phyloP scores from a whole-genome alignment of 2,888 invertebrate genomes.

The Eupithecia dodoneata region DNA sequence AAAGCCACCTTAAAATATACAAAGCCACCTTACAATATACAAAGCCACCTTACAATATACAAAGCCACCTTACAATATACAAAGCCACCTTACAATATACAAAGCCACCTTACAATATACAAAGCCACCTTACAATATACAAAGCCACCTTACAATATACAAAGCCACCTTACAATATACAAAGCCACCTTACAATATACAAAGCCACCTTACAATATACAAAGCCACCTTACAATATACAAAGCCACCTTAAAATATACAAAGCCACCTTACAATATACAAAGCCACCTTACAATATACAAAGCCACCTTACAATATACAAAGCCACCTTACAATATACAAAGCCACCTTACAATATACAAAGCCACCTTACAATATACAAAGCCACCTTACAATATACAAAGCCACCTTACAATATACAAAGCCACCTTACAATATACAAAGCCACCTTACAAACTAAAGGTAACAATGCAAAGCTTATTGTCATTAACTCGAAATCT shows the following conservation, averaged over 20 bases:
- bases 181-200: not conserved
- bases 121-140: not conserved
- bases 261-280: not conserved
- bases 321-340: not conserved
- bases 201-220: not conserved
- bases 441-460: not conserved
- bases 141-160: not conserved
- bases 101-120: constrained; percentile 3
- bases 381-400: not conserved
- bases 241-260: not conserved
- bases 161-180: not conserved
- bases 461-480: not conserved
- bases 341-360: not conserved
- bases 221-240: not conserved
- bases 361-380: not conserved
- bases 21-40: too few relatives aligned
- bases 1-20: too few relatives aligned
- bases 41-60: constrained; percentile 3
- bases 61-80: constrained; percentile 3
- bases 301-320: not conserved
- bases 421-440: not conserved
- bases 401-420: not conserved
- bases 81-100: constrained; percentile 3
- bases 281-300: not conserved
- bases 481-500: constrained; percentile 7